phyloP scores from a whole-genome alignment of 1,140 invertebrate genomes.

The Drosophila virilis region DNA sequence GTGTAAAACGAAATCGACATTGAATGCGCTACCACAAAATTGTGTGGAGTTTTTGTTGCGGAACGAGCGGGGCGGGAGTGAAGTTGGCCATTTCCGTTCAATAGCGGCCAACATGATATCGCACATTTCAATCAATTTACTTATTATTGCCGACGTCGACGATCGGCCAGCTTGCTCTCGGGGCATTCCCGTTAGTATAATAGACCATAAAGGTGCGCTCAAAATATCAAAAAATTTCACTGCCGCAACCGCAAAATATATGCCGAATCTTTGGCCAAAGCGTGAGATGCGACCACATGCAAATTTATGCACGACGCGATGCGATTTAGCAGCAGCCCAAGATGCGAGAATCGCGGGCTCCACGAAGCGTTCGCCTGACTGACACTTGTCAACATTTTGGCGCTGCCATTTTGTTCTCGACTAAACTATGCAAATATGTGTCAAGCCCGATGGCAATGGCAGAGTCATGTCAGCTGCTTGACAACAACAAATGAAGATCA shows the following conservation, averaged over 20 bases:
- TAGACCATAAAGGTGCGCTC: conserved; percentile 81
- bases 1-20: conserved; percentile 80
- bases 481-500: conserved; percentile 82
- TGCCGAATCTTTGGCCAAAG: conserved; percentile 47
- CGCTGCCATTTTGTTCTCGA: conserved; percentile 66
- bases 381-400: conserved; percentile 77
- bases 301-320: conserved; percentile 68
- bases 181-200: conserved; percentile 82
- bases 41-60: conserved; percentile 12
- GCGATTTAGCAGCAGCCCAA: neutral
- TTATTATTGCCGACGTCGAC: conserved; percentile 67
- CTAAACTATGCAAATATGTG: conserved; percentile 79
- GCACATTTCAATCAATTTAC: conserved; percentile 83
- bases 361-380: conserved; percentile 58
- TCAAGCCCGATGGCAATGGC: conserved; percentile 62
- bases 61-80: conserved; percentile 3
- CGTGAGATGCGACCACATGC: conserved; percentile 78
- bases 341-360: conserved; percentile 1
- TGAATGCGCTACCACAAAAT: conserved; percentile 80
- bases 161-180: conserved; percentile 55
- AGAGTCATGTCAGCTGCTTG: conserved; percentile 73
- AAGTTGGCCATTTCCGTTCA: conserved; percentile 67
- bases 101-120: conserved; percentile 75
- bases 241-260: conserved; percentile 50
- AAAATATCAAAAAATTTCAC: conserved; percentile 52